Base-by-base conservation (phyloP, 2,797 vertebrate species). In the Neosalanx taihuensis region DNA sequence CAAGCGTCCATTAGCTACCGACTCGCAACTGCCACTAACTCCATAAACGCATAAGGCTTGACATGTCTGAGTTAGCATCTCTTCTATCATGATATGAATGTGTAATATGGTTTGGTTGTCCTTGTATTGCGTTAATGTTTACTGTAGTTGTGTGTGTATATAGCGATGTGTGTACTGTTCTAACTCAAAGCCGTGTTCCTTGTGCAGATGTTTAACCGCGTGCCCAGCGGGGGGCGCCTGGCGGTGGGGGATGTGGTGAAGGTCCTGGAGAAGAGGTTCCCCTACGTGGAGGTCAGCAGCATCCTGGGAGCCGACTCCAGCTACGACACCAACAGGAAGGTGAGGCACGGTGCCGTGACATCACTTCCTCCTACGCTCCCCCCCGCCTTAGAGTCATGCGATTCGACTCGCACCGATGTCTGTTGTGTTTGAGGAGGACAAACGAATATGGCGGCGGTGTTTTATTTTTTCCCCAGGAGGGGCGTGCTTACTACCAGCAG, bases 261-360 rank as follows among this genome's bases (percentile, higher is more conserved):
- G 71, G 92, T 97, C 46, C 88, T 99, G 78, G 93, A 98, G 90
- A 96, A 98, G 84, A 94, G 93, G 76, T 99, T 97, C 76, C 95
- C 96, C 0, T 98, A 98, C 0, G 92, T 98, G 6, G 96, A 98
- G 89, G 85, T 98, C 81, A 94, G 81, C 85, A 99, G 96, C 74
- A 82, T 99, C 82, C 90, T 99, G 75, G 96, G 95, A 62, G 87
- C 92, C 0, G 95, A 98, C 84, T 98, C 97, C 75, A 92, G 81
- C 74, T 98, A 98, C 6, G 97, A 99, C 88, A 93, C 87, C 81
- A 96, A 95, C 88, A 94, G 97, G 68, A 97, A 98, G 95, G 97
- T 98, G 90, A 91, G 83, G 33, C 31, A 56, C 65, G 18, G 3
- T 13, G 31, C 26, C 6, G 10, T 7, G n/a, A 46, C 18, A 1